phyloP scores from a whole-genome alignment of 2,797 vertebrate species.

The Parauchenoglanis ngamensis region DNA sequence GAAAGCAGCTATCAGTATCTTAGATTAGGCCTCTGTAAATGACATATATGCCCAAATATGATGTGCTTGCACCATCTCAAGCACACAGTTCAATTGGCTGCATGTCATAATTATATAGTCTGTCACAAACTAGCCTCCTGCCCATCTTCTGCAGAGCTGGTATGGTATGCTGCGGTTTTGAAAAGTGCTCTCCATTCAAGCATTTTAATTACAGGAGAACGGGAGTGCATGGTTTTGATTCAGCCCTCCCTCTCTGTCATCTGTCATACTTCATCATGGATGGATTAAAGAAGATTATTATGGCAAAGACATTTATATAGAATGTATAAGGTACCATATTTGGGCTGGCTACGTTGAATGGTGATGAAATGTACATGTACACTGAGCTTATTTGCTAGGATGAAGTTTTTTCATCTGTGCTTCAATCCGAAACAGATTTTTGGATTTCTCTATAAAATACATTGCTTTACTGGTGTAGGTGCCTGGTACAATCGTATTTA shows the following conservation, averaged over 20 bases:
- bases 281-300: conserved; percentile 62
- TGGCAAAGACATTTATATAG: conserved; percentile 46
- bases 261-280: conserved; percentile 65
- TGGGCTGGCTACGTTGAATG: not conserved
- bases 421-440: not conserved
- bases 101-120: conserved; percentile 20
- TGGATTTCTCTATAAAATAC: not conserved
- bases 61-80: not conserved
- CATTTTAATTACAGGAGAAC: conserved; percentile 44
- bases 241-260: conserved; percentile 57
- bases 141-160: conserved; percentile 44
- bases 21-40: not conserved
- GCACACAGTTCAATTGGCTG: not conserved
- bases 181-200: conserved; percentile 36
- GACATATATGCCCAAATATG: not conserved
- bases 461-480: not conserved
- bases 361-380: not conserved
- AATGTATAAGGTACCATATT: not conserved
- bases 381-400: not conserved
- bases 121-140: conserved; percentile 39
- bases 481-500: not conserved
- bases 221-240: conserved; percentile 41
- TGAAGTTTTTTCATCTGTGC: not conserved
- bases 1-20: conserved; percentile 3
- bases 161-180: conserved; percentile 37